A percentile compares a stretch with the other conserved stretches of the same genome.
Evolutionary conservation across 2,888 invertebrate species (phyloP).

Genomic region (Neria commutata): DNA sequence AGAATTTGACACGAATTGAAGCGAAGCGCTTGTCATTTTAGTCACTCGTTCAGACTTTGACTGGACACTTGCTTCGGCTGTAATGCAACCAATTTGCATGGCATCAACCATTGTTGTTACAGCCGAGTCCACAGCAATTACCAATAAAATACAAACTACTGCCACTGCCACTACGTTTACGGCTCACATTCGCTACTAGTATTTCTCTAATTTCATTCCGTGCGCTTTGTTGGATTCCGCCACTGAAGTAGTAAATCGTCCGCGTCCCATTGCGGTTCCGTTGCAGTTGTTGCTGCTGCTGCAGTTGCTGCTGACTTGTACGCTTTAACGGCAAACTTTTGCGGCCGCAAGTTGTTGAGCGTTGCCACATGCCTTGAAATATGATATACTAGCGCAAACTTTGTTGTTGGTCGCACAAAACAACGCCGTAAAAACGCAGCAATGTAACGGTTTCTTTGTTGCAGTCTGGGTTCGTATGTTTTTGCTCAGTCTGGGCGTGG

Average conservation of each 20-base stretch:
- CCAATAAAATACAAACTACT: too few relatives aligned
- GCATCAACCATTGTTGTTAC: too few relatives aligned
- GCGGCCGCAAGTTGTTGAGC: slow-evolving; percentile 24
- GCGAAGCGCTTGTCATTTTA: too few relatives aligned
- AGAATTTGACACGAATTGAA: too few relatives aligned
- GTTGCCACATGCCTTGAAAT: slow-evolving; percentile 54
- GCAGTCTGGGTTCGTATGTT: not conserved
- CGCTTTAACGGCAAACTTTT: not conserved
- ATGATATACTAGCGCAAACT: slow-evolving; percentile 31
- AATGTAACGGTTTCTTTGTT: slow-evolving; percentile 28
- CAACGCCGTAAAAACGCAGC: not conserved
- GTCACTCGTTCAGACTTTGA: too few relatives aligned
- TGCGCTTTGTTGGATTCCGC: slow-evolving; percentile 16
- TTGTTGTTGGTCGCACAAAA: not conserved
- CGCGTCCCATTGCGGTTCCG: not conserved
- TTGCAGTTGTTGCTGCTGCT: slow-evolving; percentile 23
- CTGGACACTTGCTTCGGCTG: too few relatives aligned
- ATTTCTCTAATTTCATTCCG: not conserved
- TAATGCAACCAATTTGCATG: too few relatives aligned
- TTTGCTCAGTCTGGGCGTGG: not conserved
- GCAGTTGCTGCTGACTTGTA: slow-evolving; percentile 41
- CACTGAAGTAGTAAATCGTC: slow-evolving; percentile 47
- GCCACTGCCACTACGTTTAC: too few relatives aligned
- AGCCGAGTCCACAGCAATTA: too few relatives aligned
- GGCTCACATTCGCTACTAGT: too few relatives aligned